Evolutionary conservation across 2,888 invertebrate species (phyloP), one percentile per base, ranked within the genome.

Genomic region (Lissocephala sabroskyi): DNA sequence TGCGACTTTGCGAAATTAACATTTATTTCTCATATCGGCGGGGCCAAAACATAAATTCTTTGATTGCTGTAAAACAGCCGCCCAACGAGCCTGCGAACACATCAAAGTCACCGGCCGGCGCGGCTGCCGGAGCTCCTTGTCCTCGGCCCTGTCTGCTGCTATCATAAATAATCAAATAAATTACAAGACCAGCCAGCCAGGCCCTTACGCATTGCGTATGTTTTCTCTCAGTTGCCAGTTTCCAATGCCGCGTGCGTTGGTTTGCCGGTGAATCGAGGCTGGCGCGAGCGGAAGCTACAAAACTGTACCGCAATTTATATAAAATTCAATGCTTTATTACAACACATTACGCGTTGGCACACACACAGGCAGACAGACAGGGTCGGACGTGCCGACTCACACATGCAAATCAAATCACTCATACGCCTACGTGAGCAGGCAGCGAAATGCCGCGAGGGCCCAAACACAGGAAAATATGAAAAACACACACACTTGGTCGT

Each of bases 361-460:
- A 37, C 26, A 39, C 41, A 28, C 32, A 32, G 23, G 41, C 28
- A 36, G 30, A 48, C 11, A 29, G 13, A 41, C 23, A 33, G 10
- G 10, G 32, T 13, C 16, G n/a, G 26, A 29, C 7, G 29, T 16
- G 9, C 28, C n/a, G n/a, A n/a, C n/a, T n/a, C 32, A 52, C 45
- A 52, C 68, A 70, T 70, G 74, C 77, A 70, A 70, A 76, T 76
- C 77, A 67, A 58, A 76, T 76, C 65, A 68, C 49, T 73, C 74
- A 73, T 51, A 68, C 57, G 60, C 56, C 62, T 43, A 52, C 64
- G 51, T 53, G 45, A 49, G 52, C 52, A 46, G 30, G 7, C 11
- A 32, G 30, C 11, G 30, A 10, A 5, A 32, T 32, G 30, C 30
- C 5, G 30, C 30, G 11, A 13, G 13, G 11, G 35, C 9, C 13